These are phyloP conservation scores for Pangasius macronema DNA, from an alignment of 2,797 vertebrate species.

Conservation along the genomic window DNA sequence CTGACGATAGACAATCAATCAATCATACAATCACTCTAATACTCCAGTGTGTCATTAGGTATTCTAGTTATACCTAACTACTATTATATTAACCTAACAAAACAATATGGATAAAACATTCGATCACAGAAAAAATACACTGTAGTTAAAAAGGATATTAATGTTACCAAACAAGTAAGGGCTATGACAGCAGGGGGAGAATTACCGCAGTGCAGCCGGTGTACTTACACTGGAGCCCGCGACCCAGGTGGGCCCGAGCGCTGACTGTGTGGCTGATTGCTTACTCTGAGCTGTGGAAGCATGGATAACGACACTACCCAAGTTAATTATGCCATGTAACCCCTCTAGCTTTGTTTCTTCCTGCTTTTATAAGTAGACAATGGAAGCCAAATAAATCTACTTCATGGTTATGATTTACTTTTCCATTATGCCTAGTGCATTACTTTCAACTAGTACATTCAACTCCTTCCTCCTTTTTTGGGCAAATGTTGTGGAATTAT, in stretches of 20 bases:
- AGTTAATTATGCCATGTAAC: neutral
- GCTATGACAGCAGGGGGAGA: neutral
- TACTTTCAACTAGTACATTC: neutral
- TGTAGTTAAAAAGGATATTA: neutral
- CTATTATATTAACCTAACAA: neutral
- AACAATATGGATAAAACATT: neutral
- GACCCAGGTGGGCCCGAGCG: neutral
- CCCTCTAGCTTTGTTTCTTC: neutral
- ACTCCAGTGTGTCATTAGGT: neutral
- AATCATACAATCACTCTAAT: neutral
- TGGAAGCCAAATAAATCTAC: neutral
- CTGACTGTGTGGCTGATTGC: conserved; percentile 10
- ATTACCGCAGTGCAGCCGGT: neutral
- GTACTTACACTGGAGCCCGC: neutral
- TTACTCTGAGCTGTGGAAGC: neutral
- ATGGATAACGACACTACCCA: neutral
- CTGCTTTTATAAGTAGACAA: neutral
- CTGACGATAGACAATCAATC: neutral
- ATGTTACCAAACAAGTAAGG: conserved; percentile 1
- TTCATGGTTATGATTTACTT: too few relatives aligned
- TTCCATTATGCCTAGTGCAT: neutral
- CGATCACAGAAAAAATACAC: neutral
- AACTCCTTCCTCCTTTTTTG: too few relatives aligned
- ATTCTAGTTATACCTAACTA: neutral
- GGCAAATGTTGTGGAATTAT: neutral